Evolutionary conservation across 2,797 vertebrate genomes (phyloP).

Genomic region (Megaceryle alcyon): DNA sequence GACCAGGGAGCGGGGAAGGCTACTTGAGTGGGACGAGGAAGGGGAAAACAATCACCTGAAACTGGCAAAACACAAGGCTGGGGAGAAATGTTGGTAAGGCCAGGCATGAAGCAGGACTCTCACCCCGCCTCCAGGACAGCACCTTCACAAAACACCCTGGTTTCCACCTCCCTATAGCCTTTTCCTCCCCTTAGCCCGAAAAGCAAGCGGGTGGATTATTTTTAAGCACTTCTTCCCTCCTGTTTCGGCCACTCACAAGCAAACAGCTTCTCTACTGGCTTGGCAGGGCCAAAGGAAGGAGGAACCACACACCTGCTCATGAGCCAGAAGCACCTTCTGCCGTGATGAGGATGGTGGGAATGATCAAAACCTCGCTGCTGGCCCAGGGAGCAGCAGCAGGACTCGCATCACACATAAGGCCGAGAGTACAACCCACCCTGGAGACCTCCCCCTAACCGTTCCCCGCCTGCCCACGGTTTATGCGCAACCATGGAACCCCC

Average conservation of each 20-base stretch:
- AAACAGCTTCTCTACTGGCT: neutral
- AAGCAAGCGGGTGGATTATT: neutral
- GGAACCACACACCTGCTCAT: neutral
- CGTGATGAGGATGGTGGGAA: neutral
- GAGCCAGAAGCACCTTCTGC: neutral
- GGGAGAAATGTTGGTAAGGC: rapidly evolving
- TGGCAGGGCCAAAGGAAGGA: rapidly evolving
- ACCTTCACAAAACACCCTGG: neutral
- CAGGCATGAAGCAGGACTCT: neutral
- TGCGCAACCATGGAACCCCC: neutral
- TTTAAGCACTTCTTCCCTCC: neutral
- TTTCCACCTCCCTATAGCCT: neutral
- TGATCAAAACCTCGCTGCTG: neutral
- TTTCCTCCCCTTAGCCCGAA: neutral
- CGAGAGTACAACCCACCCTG: neutral
- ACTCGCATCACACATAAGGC: rapidly evolving
- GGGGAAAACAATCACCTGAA: neutral
- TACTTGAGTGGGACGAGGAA: neutral
- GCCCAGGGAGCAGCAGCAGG: neutral
- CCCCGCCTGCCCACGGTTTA: neutral
- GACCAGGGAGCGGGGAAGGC: neutral
- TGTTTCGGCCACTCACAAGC: neutral
- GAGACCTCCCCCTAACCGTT: no score
- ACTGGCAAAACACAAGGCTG: rapidly evolving
- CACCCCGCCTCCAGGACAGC: neutral